These are phyloP conservation scores for Carollia perspicillata DNA, from an alignment of 2,113 vertebrate genomes.

Conservation along the genomic window DNA sequence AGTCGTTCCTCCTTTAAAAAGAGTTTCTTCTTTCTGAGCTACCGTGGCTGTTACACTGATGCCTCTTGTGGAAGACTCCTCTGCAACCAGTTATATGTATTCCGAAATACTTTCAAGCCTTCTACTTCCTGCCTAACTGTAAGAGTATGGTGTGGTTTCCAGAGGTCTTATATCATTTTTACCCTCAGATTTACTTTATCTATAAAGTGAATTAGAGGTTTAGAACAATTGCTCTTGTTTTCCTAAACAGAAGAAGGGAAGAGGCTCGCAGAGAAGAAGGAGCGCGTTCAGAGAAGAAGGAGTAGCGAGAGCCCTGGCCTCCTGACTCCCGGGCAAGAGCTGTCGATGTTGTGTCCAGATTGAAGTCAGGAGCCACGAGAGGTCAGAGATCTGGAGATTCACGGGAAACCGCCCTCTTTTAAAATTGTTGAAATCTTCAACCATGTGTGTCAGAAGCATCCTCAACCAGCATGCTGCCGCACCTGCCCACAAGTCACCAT, in stretches of 20 bases:
- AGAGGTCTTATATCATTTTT: neutral
- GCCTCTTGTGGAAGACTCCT: neutral
- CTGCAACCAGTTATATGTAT: neutral
- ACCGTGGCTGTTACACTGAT: neutral
- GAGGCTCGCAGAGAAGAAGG: neutral
- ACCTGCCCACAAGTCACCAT: neutral
- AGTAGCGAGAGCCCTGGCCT: neutral
- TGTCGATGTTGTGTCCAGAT: neutral
- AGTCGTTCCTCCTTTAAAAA: neutral
- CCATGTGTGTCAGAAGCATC: neutral
- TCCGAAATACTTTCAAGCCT: neutral
- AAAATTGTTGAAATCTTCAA: neutral
- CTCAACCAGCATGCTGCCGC: neutral
- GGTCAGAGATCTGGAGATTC: neutral
- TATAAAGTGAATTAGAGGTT: neutral
- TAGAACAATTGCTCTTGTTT: neutral
- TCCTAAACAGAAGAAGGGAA: neutral
- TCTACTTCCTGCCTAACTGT: neutral
- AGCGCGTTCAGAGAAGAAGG: neutral
- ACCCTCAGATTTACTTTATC: neutral
- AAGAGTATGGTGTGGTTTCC: neutral
- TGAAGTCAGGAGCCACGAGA: neutral
- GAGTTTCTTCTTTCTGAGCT: neutral
- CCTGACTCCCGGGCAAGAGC: neutral
- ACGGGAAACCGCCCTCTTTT: neutral